Conservation (phyloP, 2,888 invertebrate species). For the Mantis religiosa region DNA sequence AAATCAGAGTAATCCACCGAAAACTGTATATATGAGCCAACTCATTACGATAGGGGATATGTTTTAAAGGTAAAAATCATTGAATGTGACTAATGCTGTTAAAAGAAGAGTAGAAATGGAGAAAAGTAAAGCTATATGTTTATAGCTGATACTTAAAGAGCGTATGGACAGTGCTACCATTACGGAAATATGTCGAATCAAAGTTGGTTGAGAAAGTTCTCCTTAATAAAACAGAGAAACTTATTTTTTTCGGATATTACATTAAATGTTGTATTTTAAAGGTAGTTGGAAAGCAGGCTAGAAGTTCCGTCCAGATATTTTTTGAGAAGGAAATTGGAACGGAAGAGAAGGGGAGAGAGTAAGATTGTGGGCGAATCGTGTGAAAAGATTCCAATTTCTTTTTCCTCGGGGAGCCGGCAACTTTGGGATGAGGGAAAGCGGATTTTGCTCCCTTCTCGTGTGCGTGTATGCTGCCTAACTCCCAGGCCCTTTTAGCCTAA, state of each 20-base stretch:
- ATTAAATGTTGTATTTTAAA: background rate
- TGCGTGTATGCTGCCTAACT: background rate
- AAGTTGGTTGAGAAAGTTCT: too few species aligned
- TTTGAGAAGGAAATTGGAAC: background rate
- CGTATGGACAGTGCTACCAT: too few species aligned
- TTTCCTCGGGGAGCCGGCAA: background rate
- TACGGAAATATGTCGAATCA: too few species aligned
- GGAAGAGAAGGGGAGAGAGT: background rate
- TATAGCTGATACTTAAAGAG: too few species aligned
- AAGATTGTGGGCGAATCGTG: background rate
- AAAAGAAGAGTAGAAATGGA: too few species aligned
- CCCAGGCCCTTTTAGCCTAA: background rate
- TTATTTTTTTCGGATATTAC: background rate
- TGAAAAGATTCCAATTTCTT: constrained; percentile 25
- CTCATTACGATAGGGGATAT: too few species aligned
- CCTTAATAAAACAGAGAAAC: too few species aligned
- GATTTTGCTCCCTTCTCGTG: background rate
- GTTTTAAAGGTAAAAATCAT: too few species aligned
- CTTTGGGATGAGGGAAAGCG: background rate
- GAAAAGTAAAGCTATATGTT: too few species aligned
- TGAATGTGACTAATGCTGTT: too few species aligned
- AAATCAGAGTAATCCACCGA: too few species aligned
- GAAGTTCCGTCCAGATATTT: background rate
- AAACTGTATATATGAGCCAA: too few species aligned
- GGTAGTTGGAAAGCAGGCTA: background rate